phyloP scores from a whole-genome alignment of 2,797 vertebrate species.

The Urocyon cinereoargenteus region DNA sequence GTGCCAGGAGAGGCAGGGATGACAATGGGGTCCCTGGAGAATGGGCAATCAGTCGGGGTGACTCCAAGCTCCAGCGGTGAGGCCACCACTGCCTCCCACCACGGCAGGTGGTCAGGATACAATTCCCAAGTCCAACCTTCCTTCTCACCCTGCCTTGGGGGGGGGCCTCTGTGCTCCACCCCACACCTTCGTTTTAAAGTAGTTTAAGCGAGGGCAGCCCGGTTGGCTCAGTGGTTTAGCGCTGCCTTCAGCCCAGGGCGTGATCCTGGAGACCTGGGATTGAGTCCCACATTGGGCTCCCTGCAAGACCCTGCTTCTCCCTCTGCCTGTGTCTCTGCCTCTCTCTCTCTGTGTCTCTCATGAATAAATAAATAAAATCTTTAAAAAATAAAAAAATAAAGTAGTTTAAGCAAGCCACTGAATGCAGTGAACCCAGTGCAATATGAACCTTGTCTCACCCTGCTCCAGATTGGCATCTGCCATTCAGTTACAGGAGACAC shows the following conservation, averaged over 20 bases:
- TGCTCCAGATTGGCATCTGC: background rate
- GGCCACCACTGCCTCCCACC: background rate
- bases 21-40: rapidly evolving
- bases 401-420: background rate
- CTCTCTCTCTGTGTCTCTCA: too few relatives aligned
- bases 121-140: background rate
- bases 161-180: background rate
- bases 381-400: too few relatives aligned
- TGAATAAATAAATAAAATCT: too few relatives aligned
- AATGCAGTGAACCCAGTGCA: background rate
- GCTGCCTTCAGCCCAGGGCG: too few relatives aligned
- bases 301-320: too few relatives aligned
- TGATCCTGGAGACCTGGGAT: too few relatives aligned
- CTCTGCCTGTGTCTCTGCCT: too few relatives aligned
- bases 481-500: background rate
- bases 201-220: background rate
- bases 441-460: background rate
- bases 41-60: rapidly evolving
- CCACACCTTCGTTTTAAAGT: background rate
- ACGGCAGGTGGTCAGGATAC: background rate
- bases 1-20: background rate
- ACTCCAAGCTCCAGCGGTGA: rapidly evolving
- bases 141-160: background rate
- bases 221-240: too few relatives aligned
- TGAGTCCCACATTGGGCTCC: too few relatives aligned